Evolutionary conservation across 2,113 vertebrate species (phyloP).

Genomic region (Terrapene triunguis): DNA sequence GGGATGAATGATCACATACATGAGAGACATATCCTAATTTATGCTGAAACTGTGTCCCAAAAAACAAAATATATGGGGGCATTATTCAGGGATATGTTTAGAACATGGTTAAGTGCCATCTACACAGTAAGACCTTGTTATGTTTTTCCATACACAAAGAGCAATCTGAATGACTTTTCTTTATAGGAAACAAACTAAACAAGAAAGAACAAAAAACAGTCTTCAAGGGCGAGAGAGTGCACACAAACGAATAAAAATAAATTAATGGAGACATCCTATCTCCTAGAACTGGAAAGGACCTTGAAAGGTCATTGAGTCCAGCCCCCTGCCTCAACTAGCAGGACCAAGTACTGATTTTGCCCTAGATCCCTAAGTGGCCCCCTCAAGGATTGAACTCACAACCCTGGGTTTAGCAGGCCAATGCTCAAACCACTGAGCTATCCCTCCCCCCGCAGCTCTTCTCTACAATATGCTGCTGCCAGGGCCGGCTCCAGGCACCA

Average conservation of each 20-base stretch:
- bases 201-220: accelerated
- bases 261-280: no score
- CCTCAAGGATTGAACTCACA: no score
- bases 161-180: accelerated
- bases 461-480: accelerated
- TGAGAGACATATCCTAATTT: accelerated
- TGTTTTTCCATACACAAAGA: not conserved
- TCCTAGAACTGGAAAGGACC: no score
- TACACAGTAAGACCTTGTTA: not conserved
- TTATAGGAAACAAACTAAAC: not conserved
- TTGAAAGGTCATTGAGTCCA: no score
- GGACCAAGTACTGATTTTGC: no score
- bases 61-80: no score
- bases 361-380: no score
- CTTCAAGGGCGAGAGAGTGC: accelerated
- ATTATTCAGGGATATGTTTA: accelerated
- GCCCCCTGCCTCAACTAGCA: no score
- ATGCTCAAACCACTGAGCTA: no score
- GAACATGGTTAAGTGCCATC: not conserved
- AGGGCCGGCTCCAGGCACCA: no score
- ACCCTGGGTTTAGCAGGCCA: no score
- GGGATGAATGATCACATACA: not conserved
- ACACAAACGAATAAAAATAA: not conserved
- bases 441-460: accelerated
- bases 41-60: no score